phyloP scores from a whole-genome alignment of 2,888 invertebrate species.

The Oegoconia quadripuncta region DNA sequence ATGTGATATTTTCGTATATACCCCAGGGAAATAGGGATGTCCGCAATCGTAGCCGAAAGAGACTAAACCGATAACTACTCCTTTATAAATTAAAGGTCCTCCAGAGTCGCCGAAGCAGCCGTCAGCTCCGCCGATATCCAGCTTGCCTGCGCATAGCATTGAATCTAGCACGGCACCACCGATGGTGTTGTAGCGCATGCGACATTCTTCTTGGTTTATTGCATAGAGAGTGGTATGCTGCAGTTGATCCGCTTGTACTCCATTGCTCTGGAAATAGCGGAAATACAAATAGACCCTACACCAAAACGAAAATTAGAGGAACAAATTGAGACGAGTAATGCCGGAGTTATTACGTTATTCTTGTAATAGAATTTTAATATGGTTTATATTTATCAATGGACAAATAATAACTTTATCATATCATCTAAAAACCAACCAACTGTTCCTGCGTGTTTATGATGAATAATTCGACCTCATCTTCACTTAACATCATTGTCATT shows the following conservation, averaged over 20 bases:
- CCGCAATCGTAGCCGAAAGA: conserved; percentile 70
- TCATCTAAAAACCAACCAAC: too few species aligned
- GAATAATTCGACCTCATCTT: too few species aligned
- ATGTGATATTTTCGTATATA: conserved; percentile 65
- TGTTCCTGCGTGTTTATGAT: too few species aligned
- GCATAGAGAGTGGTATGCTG: conserved; percentile 50
- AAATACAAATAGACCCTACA: too few species aligned
- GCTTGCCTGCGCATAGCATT: conserved; percentile 64
- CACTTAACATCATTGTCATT: too few species aligned
- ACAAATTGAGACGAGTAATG: too few species aligned
- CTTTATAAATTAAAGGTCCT: conserved; percentile 64
- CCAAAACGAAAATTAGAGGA: too few species aligned
- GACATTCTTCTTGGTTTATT: conserved; percentile 50
- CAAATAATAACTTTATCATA: too few species aligned
- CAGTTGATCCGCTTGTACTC: conserved; percentile 58
- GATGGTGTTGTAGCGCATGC: conserved; percentile 48
- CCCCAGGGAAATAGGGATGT: conserved; percentile 60
- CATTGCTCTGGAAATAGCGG: conserved; percentile 40
- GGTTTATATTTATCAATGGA: too few species aligned
- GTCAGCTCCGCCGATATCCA: conserved; percentile 58
- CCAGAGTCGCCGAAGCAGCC: conserved; percentile 71
- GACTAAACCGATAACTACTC: conserved; percentile 61
- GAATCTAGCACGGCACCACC: conserved; percentile 53
- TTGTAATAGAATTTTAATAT: too few species aligned
- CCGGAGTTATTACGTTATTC: too few species aligned